phyloP scores from a whole-genome alignment of 35 echinoderm and acorn worm species.

The Ptychodera flava region DNA sequence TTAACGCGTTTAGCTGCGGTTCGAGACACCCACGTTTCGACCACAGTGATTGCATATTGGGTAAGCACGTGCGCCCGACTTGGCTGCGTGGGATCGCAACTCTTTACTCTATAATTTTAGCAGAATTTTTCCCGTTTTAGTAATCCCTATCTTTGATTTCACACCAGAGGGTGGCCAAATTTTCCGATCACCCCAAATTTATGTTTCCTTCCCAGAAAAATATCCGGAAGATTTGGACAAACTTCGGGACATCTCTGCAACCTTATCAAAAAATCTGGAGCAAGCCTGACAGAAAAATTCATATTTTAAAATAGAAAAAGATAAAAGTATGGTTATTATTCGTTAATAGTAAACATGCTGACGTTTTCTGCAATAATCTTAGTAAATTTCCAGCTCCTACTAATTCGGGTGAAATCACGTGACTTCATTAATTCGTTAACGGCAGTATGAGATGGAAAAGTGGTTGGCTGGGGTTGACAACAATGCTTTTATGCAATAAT shows the following conservation, averaged over 20 bases:
- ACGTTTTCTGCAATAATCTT: not conserved
- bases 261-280: not conserved
- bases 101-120: not conserved
- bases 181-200: not conserved
- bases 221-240: not conserved
- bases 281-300: not conserved
- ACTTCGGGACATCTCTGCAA: not conserved
- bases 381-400: not conserved
- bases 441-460: not conserved
- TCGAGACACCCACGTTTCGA: not conserved
- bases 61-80: not conserved
- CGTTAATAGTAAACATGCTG: not conserved
- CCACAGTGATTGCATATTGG: not conserved
- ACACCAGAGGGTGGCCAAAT: not conserved
- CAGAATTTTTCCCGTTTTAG: not conserved
- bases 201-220: not conserved
- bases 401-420: not conserved
- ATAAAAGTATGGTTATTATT: not conserved
- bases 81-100: not conserved
- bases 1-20: not conserved
- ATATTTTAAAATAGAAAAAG: not conserved
- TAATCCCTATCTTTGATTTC: not conserved
- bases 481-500: not conserved
- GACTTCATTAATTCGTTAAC: not conserved
- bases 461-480: not conserved